These are phyloP conservation scores for Spea multiplicata DNA, from an alignment of 2,113 vertebrate genomes.

Conservation along the genomic window DNA sequence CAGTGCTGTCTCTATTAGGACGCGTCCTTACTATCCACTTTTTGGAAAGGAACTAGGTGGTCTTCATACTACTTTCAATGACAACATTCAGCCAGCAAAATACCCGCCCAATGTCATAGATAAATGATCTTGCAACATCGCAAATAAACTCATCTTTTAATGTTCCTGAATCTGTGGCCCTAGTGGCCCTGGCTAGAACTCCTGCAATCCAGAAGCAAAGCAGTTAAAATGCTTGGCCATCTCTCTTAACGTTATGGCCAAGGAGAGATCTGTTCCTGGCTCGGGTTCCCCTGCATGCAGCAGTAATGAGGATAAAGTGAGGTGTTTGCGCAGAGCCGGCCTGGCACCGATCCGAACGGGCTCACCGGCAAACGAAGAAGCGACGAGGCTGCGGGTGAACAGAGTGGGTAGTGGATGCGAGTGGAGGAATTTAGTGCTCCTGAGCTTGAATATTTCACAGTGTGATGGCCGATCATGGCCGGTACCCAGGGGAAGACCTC, in stretches of 20 bases:
- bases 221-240: background rate
- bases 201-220: background rate
- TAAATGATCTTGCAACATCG: too few relatives aligned
- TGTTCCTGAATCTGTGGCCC: too few relatives aligned
- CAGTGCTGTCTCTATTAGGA: too few relatives aligned
- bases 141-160: too few relatives aligned
- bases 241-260: background rate
- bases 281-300: background rate
- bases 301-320: constrained; percentile 50
- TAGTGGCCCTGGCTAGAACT: too few relatives aligned
- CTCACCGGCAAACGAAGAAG: constrained; percentile 1
- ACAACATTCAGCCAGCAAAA: too few relatives aligned
- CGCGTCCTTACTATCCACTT: too few relatives aligned
- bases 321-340: background rate
- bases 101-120: too few relatives aligned
- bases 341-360: background rate
- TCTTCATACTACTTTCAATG: too few relatives aligned
- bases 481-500: background rate
- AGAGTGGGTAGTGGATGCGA: background rate
- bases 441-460: background rate
- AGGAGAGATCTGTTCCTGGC: constrained; percentile 12
- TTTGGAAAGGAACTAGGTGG: too few relatives aligned
- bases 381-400: background rate
- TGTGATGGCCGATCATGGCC: background rate
- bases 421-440: background rate